Conservation (phyloP, 2,113 vertebrate species). For the Paedocypris sp. region DNA sequence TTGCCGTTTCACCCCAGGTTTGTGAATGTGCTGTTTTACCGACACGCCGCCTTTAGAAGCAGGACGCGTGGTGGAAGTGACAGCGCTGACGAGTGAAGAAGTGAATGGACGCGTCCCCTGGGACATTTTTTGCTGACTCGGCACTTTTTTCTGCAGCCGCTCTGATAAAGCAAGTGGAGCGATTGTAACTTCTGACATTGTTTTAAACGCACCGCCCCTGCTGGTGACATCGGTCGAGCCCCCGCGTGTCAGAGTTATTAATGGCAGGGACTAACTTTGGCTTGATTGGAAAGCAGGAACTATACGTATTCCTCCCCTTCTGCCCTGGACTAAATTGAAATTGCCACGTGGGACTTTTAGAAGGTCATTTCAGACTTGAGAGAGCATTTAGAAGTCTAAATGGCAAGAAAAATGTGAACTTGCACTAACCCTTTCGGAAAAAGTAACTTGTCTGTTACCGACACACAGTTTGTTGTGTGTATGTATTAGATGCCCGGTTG, state of each 20-base stretch:
- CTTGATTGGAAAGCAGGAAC: constrained; percentile 13
- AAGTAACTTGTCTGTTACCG: too few relatives aligned
- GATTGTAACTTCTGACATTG: neutral
- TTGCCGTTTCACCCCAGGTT: neutral
- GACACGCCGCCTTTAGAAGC: neutral
- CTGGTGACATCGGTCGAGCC: neutral
- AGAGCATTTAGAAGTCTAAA: neutral
- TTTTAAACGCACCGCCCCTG: neutral
- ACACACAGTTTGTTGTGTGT: too few relatives aligned
- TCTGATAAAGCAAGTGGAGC: neutral
- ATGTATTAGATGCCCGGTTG: too few relatives aligned
- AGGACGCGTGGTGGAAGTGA: neutral
- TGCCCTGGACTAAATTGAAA: neutral
- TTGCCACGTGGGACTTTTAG: neutral
- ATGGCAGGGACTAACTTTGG: constrained; percentile 8
- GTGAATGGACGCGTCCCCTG: neutral
- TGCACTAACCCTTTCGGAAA: neutral
- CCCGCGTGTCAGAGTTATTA: neutral
- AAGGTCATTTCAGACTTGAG: constrained; percentile 3
- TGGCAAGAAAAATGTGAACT: neutral
- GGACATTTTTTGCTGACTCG: neutral
- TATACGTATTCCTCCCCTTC: constrained; percentile 14
- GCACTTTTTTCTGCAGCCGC: neutral
- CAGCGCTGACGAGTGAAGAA: neutral
- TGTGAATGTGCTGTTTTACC: neutral